Evolutionary conservation across 1,140 invertebrate genomes (phyloP).

Genomic region (Tribolium castaneum): DNA sequence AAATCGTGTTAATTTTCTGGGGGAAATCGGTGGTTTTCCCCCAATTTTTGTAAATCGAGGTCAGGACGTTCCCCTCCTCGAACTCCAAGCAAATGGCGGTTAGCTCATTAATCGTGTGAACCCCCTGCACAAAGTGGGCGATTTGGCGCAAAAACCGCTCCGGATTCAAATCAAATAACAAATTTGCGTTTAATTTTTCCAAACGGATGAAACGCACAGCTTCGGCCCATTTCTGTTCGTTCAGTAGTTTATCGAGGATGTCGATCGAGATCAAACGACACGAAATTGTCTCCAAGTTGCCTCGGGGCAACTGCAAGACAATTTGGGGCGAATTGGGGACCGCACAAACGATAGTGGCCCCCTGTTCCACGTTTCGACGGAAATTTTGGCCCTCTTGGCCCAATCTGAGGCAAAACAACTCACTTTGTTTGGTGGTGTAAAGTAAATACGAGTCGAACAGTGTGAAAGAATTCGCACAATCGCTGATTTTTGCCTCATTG

Average conservation of each 20-base stretch:
- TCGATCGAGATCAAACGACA: conserved; percentile 53
- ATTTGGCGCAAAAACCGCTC: conserved; percentile 47
- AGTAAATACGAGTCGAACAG: conserved; percentile 49
- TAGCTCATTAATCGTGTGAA: neutral
- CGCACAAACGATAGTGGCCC: conserved; percentile 46
- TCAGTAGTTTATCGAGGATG: conserved; percentile 47
- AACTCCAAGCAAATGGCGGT: conserved; percentile 29
- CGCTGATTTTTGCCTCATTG: conserved; percentile 38
- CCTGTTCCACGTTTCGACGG: conserved; percentile 47
- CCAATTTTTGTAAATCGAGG: conserved; percentile 43
- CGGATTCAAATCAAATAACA: conserved; percentile 53
- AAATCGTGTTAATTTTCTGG: conserved; percentile 17
- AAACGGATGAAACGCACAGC: conserved; percentile 47
- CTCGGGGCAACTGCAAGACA: conserved; percentile 50
- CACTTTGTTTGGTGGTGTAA: conserved; percentile 38
- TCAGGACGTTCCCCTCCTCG: conserved; percentile 20
- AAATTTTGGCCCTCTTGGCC: neutral
- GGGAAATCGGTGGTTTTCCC: neutral
- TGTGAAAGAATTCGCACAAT: conserved; percentile 45
- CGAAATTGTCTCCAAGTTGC: conserved; percentile 53
- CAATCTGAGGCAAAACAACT: conserved; percentile 7
- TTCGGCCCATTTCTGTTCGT: conserved; percentile 42
- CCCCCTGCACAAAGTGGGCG: conserved; percentile 48
- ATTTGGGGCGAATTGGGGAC: conserved; percentile 37
- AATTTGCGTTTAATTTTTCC: conserved; percentile 52